Percentiles rank a stretch among this genome's conserved stretches.
These are phyloP conservation scores for Diadumene lineata DNA, from an alignment of 92 coral and sea anemone genomes.

Conservation along the genomic window DNA sequence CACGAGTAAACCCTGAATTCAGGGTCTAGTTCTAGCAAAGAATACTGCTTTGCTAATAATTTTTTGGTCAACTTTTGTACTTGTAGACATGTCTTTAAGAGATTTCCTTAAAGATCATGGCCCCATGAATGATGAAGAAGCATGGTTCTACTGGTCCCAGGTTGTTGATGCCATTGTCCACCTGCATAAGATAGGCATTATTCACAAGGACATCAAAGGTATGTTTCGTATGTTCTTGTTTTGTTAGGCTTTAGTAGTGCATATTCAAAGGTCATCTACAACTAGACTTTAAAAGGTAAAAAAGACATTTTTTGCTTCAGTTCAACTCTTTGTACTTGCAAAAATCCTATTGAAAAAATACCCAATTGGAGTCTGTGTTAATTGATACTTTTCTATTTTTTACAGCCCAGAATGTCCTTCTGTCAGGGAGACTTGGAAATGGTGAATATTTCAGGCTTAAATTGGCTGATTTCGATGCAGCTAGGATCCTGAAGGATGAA, in stretches of 20 bases:
- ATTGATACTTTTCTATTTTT: background rate
- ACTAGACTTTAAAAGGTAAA: too few species aligned
- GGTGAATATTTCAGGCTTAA: slow-evolving; percentile 67
- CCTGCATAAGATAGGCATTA: slow-evolving; percentile 55
- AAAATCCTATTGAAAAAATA: too few species aligned
- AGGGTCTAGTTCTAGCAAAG: too few species aligned
- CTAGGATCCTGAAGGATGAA: slow-evolving; percentile 50
- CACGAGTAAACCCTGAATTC: too few species aligned
- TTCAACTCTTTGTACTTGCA: too few species aligned
- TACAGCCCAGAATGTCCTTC: slow-evolving; percentile 79
- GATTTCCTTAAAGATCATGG: slow-evolving; percentile 16
- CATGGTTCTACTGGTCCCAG: slow-evolving; percentile 70
- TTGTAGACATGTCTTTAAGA: slow-evolving; percentile 36
- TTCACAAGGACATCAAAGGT: slow-evolving; percentile 92
- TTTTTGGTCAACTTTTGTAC: too few species aligned
- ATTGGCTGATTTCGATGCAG: slow-evolving; percentile 90
- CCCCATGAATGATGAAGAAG: slow-evolving; percentile 48
- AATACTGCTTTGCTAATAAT: too few species aligned
- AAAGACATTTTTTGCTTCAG: too few species aligned
- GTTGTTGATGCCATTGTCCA: slow-evolving; percentile 56
- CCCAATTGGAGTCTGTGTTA: too few species aligned
- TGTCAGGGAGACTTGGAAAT: slow-evolving; percentile 17
- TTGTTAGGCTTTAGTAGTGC: too few species aligned
- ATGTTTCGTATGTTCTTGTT: too few species aligned
- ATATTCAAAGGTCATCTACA: too few species aligned